phyloP scores from a whole-genome alignment of 2,888 invertebrate genomes.

The Quadriops clusia region DNA sequence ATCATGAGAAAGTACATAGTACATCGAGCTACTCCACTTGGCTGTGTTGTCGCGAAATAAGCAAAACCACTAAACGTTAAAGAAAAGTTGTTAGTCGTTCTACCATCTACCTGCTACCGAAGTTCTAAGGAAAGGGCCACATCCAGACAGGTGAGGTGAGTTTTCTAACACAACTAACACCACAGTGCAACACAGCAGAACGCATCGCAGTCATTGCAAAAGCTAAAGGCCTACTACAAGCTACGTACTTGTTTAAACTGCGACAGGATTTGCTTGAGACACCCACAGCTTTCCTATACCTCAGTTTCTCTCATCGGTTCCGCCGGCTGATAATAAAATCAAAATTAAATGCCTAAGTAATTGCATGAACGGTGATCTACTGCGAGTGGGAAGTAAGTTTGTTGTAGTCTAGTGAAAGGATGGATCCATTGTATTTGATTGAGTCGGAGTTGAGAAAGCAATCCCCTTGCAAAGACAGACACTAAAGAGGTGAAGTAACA shows the following conservation, averaged over 20 bases:
- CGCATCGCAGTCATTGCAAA: constrained; percentile 32
- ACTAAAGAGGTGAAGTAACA: constrained; percentile 10
- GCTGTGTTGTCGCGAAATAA: constrained; percentile 35
- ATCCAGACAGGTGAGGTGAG: constrained; percentile 28
- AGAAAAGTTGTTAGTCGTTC: constrained; percentile 13
- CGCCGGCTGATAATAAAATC: constrained; percentile 55
- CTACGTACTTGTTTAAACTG: constrained; percentile 52
- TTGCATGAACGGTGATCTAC: not conserved
- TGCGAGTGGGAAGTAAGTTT: no score
- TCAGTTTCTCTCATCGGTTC: constrained; percentile 66
- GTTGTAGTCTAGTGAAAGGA: no score
- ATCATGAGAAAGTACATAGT: no score
- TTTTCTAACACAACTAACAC: constrained; percentile 35
- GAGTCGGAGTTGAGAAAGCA: no score
- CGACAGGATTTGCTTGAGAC: constrained; percentile 46
- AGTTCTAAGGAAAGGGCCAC: constrained; percentile 18
- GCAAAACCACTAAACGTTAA: no score
- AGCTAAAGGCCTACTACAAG: constrained; percentile 38
- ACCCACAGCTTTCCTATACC: constrained; percentile 51
- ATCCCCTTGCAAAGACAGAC: constrained; percentile 18
- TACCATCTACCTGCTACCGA: constrained; percentile 7
- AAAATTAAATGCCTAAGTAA: constrained; percentile 27
- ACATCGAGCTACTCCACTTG: constrained; percentile 22
- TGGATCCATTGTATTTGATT: no score
- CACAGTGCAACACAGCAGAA: constrained; percentile 35